Evolutionary conservation across 2,888 invertebrate species (phyloP).

Genomic region (Zygaena filipendulae): DNA sequence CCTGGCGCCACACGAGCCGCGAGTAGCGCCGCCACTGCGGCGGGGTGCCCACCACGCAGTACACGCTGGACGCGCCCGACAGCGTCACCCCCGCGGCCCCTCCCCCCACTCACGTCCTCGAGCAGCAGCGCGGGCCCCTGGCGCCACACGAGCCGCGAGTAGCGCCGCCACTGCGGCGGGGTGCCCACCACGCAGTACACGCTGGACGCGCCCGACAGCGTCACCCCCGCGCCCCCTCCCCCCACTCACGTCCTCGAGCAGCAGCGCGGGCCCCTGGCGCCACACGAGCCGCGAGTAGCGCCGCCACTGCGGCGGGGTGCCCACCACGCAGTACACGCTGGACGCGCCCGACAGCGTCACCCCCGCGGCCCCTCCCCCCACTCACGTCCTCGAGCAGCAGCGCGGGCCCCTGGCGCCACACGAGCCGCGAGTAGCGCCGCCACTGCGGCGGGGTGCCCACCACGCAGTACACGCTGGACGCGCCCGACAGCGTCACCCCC

Average conservation of each 20-base stretch:
- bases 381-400: constrained; percentile 92
- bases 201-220: constrained; percentile 80
- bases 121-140: constrained; percentile 94
- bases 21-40: constrained; percentile 94
- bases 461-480: constrained; percentile 92
- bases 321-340: constrained; percentile 91
- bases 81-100: constrained; percentile 90
- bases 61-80: constrained; percentile 89
- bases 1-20: constrained; percentile 94
- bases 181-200: constrained; percentile 94
- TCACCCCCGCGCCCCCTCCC: constrained; percentile 90
- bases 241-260: constrained; percentile 94
- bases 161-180: constrained; percentile 89
- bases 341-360: constrained; percentile 82
- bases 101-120: constrained; percentile 93
- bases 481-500: constrained; percentile 83
- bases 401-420: constrained; percentile 97
- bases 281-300: constrained; percentile 88
- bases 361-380: constrained; percentile 79
- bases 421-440: constrained; percentile 86
- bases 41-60: constrained; percentile 94
- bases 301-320: constrained; percentile 93
- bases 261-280: constrained; percentile 94
- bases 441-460: constrained; percentile 97
- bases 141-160: constrained; percentile 90